Conservation (phyloP, 2,113 vertebrate species). For the Bubo bubo region DNA sequence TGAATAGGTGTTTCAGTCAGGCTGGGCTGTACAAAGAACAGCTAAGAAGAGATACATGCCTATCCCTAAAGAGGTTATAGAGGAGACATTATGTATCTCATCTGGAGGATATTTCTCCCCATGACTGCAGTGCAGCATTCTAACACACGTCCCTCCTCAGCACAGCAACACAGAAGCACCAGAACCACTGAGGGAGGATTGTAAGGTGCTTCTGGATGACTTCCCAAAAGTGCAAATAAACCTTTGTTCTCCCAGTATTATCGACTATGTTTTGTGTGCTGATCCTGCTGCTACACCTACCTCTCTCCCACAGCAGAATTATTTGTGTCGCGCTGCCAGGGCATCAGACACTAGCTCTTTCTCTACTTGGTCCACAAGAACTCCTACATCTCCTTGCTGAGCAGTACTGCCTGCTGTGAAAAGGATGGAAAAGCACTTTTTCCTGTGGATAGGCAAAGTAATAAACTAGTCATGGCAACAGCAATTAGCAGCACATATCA, state of each 20-base stretch:
- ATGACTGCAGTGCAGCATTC: neutral
- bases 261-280: neutral
- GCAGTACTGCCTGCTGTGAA: neutral
- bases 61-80: neutral
- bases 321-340: neutral
- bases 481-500: neutral
- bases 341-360: neutral
- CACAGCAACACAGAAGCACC: rapidly evolving
- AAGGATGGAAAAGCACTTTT: neutral
- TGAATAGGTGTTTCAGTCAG: neutral
- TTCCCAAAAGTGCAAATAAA: neutral
- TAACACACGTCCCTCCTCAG: neutral
- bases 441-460: neutral
- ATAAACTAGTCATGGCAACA: neutral
- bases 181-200: neutral
- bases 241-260: neutral
- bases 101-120: neutral
- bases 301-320: neutral
- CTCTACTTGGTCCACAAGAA: neutral
- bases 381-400: neutral
- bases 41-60: neutral
- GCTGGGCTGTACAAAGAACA: neutral
- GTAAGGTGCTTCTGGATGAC: neutral
- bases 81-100: rapidly evolving
- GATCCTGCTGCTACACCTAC: neutral